Conservation (phyloP, 2,797 vertebrate species). For the Hyperoplus lanceolatus region DNA sequence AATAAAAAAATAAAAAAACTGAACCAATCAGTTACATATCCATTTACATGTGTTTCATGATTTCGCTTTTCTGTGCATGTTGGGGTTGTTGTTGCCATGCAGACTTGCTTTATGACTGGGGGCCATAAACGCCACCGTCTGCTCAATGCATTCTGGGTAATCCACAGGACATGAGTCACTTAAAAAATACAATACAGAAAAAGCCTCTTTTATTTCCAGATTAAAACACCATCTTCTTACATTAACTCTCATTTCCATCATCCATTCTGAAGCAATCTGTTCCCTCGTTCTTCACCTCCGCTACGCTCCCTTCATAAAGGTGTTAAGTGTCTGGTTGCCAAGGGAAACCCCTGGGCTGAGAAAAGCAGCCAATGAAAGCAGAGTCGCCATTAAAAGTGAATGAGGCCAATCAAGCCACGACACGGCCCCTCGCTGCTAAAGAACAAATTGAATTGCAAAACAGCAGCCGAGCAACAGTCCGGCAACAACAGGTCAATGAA, state of each 20-base stretch:
- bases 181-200: background rate
- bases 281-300: background rate
- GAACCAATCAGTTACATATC: background rate
- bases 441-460: slow-evolving; percentile 33
- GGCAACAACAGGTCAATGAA: slow-evolving; percentile 40
- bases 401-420: background rate
- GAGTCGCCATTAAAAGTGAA: slow-evolving; percentile 25
- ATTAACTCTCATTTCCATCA: background rate
- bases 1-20: background rate
- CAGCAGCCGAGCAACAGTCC: slow-evolving; percentile 21
- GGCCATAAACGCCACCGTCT: background rate
- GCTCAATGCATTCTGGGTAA: background rate
- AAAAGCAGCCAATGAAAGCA: background rate
- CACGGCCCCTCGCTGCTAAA: background rate
- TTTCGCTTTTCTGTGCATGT: too few relatives aligned
- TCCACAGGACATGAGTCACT: background rate
- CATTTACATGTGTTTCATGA: too few relatives aligned
- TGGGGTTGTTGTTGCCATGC: too few relatives aligned
- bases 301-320: background rate
- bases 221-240: too few relatives aligned
- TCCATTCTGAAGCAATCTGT: too few relatives aligned
- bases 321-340: slow-evolving; percentile 33
- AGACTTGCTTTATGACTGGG: too few relatives aligned
- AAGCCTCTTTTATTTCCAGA: background rate
- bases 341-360: background rate